These are phyloP conservation scores for Hydractinia symbiolongicarpus DNA, from an alignment of 30 jellyfish, hydroid and myxozoan genomes.

Conservation along the genomic window DNA sequence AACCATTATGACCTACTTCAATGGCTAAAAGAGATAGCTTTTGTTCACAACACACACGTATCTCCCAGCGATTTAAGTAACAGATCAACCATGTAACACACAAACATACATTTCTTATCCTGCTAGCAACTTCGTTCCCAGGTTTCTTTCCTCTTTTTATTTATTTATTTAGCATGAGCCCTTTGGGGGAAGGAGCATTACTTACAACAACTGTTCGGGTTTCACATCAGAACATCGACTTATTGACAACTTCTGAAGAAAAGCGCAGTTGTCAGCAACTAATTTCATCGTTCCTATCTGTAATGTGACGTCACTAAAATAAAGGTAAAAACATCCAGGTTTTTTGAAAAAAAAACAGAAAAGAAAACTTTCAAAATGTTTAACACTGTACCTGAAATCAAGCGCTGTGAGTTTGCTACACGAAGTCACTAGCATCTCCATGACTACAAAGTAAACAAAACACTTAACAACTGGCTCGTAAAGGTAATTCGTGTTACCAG, in stretches of 20 bases:
- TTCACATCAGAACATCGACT: conserved; percentile 41
- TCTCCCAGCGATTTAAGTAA: too few relatives aligned
- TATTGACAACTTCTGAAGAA: conserved; percentile 17
- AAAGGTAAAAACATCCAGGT: background rate
- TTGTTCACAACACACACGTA: too few relatives aligned
- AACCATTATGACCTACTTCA: too few relatives aligned
- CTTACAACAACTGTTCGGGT: conserved; percentile 42
- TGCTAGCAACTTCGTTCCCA: too few relatives aligned
- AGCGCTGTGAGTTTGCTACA: conserved; percentile 24
- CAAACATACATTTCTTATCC: too few relatives aligned
- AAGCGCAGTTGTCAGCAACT: conserved; percentile 36
- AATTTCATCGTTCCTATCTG: conserved; percentile 41
- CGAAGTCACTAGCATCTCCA: conserved; percentile 19
- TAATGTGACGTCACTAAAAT: conserved; percentile 36
- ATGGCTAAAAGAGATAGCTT: too few relatives aligned
- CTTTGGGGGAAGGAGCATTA: too few relatives aligned
- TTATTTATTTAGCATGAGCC: too few relatives aligned
- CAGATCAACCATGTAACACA: too few relatives aligned
- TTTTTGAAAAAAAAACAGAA: background rate
- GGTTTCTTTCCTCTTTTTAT: too few relatives aligned
- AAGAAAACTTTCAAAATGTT: background rate
- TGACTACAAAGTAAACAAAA: conserved; percentile 5
- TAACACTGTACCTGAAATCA: conserved; percentile 29
- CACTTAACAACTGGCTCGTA: background rate
- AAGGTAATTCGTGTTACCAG: too few relatives aligned